phyloP scores from a whole-genome alignment of 2,797 vertebrate species.

The Pampus argenteus region DNA sequence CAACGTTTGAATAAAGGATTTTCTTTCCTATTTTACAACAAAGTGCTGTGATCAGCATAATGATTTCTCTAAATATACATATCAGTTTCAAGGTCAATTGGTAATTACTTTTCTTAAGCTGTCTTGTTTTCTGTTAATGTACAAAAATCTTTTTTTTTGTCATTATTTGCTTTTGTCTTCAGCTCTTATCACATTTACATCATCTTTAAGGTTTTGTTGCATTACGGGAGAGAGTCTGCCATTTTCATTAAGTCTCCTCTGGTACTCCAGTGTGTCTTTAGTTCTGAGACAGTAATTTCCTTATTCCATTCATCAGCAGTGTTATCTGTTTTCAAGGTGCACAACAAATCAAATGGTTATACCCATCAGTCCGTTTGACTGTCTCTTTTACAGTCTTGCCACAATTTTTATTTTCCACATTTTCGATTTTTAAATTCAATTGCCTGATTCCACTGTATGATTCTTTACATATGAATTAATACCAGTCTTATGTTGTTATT shows the following conservation, averaged over 20 bases:
- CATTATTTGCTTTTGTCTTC: background rate
- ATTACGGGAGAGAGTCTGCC: background rate
- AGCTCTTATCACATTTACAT: background rate
- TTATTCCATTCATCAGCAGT: conserved; percentile 58
- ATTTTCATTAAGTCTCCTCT: conserved; percentile 36
- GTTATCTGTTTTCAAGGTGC: conserved; percentile 21
- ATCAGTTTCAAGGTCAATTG: conserved; percentile 26
- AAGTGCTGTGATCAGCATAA: background rate
- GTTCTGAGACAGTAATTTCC: conserved; percentile 61
- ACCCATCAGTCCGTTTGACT: background rate
- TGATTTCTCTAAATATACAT: background rate
- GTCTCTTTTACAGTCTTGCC: conserved; percentile 6
- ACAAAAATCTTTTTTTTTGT: background rate
- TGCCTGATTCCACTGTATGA: background rate
- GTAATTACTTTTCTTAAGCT: background rate
- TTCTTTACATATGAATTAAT: background rate
- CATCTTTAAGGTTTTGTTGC: background rate
- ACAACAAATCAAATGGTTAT: conserved; percentile 8
- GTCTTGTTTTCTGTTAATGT: background rate
- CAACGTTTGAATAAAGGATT: conserved; percentile 41
- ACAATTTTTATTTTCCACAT: background rate
- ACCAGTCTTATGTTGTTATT: background rate
- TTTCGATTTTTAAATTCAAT: background rate
- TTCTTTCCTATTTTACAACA: conserved; percentile 14
- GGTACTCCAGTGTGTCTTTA: conserved; percentile 20